Conservation (phyloP, 1,140 invertebrate genomes). For the Xylocopa sonorina region DNA sequence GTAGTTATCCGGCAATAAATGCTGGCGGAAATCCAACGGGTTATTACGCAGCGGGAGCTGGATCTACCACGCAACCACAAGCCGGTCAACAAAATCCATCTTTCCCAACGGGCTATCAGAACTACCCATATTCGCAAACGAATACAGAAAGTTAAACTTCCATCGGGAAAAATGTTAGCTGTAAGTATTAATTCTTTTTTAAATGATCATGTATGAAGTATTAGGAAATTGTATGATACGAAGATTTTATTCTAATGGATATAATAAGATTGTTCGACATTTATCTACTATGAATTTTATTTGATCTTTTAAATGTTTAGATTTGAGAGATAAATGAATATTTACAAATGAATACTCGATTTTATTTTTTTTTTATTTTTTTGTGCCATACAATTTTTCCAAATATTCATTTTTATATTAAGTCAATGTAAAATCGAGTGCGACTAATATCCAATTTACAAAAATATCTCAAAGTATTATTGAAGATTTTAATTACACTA, state of each 20-base stretch:
- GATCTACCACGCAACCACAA: conserved; percentile 71
- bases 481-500: neutral
- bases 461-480: conserved; percentile 20
- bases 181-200: conserved; percentile 64
- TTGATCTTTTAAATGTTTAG: neutral
- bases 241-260: conserved; percentile 7
- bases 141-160: conserved; percentile 78
- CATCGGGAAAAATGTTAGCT: conserved; percentile 58
- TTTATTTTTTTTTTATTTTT: conserved; percentile 1
- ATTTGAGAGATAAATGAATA: neutral
- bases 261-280: too few relatives aligned
- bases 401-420: conserved; percentile 49
- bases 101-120: conserved; percentile 79
- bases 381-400: conserved; percentile 51
- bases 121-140: conserved; percentile 79
- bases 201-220: conserved; percentile 10
- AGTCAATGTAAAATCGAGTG: conserved; percentile 58
- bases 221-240: conserved; percentile 59
- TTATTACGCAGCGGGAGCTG: conserved; percentile 76
- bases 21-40: conserved; percentile 71
- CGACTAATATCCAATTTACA: conserved; percentile 19
- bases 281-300: neutral
- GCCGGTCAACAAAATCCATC: conserved; percentile 78
- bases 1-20: conserved; percentile 79
- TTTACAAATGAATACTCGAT: neutral